Evolutionary conservation across 2,888 invertebrate species (phyloP).

Genomic region (Eurois occulta): DNA sequence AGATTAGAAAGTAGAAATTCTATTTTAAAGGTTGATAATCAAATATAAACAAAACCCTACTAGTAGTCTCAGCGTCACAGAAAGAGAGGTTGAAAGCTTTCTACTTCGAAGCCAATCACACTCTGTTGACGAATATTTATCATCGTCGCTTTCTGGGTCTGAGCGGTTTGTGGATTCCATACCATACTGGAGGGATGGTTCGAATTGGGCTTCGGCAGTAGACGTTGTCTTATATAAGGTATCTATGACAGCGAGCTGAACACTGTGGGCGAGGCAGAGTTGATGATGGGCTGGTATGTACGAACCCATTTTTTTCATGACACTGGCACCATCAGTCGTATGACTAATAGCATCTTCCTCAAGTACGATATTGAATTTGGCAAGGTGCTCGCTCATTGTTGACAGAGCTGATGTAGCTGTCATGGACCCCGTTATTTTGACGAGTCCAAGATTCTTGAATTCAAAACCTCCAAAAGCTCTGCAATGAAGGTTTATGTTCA

Average conservation of each 20-base stretch:
- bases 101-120: background rate
- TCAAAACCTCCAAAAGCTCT: background rate
- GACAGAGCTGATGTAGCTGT: background rate
- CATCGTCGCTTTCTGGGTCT: background rate
- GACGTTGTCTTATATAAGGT: no score
- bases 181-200: no score
- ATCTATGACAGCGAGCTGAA: no score
- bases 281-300: slow-evolving; percentile 7
- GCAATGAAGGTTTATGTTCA: background rate
- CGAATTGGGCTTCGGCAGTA: background rate
- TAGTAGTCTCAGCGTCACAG: no score
- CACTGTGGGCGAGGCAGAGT: background rate
- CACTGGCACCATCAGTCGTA: slow-evolving; percentile 10
- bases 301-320: slow-evolving; percentile 5
- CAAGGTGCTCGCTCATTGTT: slow-evolving; percentile 1
- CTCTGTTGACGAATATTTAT: background rate
- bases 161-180: background rate
- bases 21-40: no score
- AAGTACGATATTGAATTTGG: background rate
- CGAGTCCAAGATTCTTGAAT: background rate
- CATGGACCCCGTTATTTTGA: slow-evolving; percentile 1
- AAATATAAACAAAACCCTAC: no score
- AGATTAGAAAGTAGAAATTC: no score
- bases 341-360: background rate
- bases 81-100: no score